Conservation (phyloP, 1,140 invertebrate species). For the Drosophila sproati region DNA sequence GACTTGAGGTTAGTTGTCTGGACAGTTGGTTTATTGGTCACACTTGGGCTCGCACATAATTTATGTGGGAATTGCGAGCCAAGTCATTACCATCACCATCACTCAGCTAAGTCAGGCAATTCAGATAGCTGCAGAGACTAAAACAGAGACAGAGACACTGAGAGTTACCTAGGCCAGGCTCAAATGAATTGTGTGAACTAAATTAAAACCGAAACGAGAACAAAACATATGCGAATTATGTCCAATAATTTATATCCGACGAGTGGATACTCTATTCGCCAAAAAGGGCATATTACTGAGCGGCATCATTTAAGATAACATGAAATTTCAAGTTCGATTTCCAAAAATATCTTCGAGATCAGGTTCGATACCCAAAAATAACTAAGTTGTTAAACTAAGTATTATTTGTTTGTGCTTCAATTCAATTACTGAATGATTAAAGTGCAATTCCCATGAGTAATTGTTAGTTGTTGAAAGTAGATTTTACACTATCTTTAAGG, state of each 20-base stretch:
- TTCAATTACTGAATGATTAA: neutral
- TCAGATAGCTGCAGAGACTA: conserved; percentile 50
- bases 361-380: too few relatives aligned
- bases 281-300: neutral
- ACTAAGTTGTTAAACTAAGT: neutral
- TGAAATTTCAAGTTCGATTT: too few relatives aligned
- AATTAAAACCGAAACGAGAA: conserved; percentile 73
- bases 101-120: conserved; percentile 64
- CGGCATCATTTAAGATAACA: too few relatives aligned
- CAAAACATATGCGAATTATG: conserved; percentile 53
- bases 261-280: conserved; percentile 8
- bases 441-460: conserved; percentile 1
- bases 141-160: conserved; percentile 39
- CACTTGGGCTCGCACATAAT: conserved; percentile 84
- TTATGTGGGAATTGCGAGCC: conserved; percentile 79
- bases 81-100: conserved; percentile 77
- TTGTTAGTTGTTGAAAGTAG: neutral
- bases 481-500: neutral
- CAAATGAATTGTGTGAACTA: conserved; percentile 82
- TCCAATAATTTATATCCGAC: neutral
- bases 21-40: conserved; percentile 84
- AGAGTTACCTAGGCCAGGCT: conserved; percentile 72
- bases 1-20: conserved; percentile 63
- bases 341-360: too few relatives aligned
- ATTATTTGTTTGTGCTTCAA: neutral